Evolutionary conservation across 1,140 invertebrate genomes (phyloP).

Genomic region (Conus betulinus): DNA sequence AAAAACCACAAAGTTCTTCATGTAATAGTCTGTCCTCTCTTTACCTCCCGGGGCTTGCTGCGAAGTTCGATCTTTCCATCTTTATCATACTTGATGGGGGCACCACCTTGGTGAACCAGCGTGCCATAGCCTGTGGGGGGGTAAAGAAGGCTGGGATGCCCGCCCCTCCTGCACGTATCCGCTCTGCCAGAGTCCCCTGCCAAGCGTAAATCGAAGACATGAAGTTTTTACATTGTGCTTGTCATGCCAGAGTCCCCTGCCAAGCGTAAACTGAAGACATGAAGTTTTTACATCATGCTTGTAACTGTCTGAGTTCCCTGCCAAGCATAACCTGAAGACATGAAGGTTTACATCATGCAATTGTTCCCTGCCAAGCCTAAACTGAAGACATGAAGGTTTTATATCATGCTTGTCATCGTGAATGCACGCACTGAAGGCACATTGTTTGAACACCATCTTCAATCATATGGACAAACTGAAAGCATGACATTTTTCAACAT

Average conservation of each 20-base stretch:
- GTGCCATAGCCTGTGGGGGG: constrained; percentile 96
- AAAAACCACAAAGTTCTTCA: too few species aligned
- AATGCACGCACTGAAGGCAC: too few species aligned
- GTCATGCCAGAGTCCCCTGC: constrained; percentile 54
- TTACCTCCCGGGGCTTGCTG: constrained; percentile 78
- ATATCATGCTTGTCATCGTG: too few species aligned
- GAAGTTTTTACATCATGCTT: background rate
- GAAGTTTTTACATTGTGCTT: background rate
- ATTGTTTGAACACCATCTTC: too few species aligned
- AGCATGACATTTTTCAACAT: too few species aligned
- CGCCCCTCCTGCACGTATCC: constrained; percentile 83
- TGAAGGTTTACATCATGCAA: background rate
- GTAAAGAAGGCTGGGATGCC: constrained; percentile 99
- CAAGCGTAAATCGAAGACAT: background rate
- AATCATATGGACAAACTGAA: too few species aligned
- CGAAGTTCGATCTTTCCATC: constrained; percentile 76
- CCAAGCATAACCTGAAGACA: background rate
- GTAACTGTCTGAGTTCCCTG: constrained; percentile 50
- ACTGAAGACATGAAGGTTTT: background rate
- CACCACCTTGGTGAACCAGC: constrained; percentile 93
- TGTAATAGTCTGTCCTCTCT: background rate
- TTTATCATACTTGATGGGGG: constrained; percentile 90
- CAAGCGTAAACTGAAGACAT: background rate
- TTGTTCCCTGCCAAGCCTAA: constrained; percentile 35
- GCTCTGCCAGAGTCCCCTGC: constrained; percentile 70